Base-by-base conservation (phyloP, 2,113 vertebrate species). In the Entelurus aequoreus region DNA sequence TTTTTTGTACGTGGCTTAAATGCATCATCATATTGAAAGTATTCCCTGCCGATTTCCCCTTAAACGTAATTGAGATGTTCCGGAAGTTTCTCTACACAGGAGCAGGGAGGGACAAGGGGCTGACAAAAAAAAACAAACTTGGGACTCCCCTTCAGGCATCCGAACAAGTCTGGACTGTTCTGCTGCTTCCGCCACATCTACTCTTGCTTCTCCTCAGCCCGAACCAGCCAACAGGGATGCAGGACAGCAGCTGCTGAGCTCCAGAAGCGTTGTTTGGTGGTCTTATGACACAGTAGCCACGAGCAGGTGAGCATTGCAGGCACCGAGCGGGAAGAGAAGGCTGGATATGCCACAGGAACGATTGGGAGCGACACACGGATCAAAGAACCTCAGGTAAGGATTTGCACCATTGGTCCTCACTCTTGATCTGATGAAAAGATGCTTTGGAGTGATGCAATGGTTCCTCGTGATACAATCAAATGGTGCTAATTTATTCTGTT, bases 81-180 rank as follows among this genome's bases (percentile, higher is more conserved):
- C 55, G 48, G 12, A 8, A 48, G 11, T 53, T 44, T 48, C 54
- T 47, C 51, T 72, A 71, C 55, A 62, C 71, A 63, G 70, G 46
- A 67, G 62, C 72, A 70, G 74, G 69, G 78, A 80, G 80, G 77
- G 81, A 86, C 72, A 21, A 60, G 62, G 64, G 54, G 52, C 61
- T 44, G 28, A 61, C 38, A 56, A 64, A 19, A 0, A 48, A 55
- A 63, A 65, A 63, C 62, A 74, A 73, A 74, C 60, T 73, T 8
- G 76, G 49, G 68, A 75, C 75, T 84, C 61, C 64, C 82, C 85
- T 87, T 66, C 73, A 88, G 87, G 87, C 87, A 82, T 84, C 79
- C 56, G 58, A 84, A 83, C 88, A 90, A 87, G 87, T 89, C 87
- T 86, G 84, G 75, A 84, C 86, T 86, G 66, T 76, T 83, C 78